phyloP scores from a whole-genome alignment of 1,140 invertebrate genomes.

The Centruroides sculpturatus region DNA sequence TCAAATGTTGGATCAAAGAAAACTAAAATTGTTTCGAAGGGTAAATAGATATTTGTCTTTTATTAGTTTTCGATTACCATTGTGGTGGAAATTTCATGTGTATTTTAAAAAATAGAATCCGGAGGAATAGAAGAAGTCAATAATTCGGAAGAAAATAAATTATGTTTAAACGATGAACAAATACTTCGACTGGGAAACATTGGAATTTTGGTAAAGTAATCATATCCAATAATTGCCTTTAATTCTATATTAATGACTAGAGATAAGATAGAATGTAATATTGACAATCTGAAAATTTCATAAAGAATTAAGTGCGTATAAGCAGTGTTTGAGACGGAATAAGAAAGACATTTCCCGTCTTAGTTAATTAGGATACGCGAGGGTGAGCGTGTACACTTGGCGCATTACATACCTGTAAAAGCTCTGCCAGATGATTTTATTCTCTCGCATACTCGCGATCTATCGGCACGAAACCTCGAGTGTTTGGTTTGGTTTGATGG shows the following conservation, averaged over 20 bases:
- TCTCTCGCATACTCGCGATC: too few species aligned
- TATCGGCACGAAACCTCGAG: too few species aligned
- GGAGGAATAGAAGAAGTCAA: background rate
- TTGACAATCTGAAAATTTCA: background rate
- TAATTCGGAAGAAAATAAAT: background rate
- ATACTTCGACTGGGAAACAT: background rate
- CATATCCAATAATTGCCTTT: background rate
- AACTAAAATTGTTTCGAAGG: constrained; percentile 3
- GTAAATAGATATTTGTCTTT: background rate
- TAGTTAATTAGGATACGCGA: too few species aligned
- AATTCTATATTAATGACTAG: background rate
- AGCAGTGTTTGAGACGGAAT: too few species aligned
- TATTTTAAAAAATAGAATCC: background rate
- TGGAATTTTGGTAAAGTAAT: background rate
- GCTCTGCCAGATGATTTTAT: too few species aligned
- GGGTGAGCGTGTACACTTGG: too few species aligned
- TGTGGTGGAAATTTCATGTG: too few species aligned
- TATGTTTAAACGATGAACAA: background rate
- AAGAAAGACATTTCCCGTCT: too few species aligned
- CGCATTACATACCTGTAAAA: too few species aligned
- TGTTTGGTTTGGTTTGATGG: too few species aligned
- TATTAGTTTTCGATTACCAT: background rate
- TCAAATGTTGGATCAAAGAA: constrained; percentile 1
- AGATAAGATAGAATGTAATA: too few species aligned
- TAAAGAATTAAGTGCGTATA: too few species aligned